Percentiles rank a stretch among this genome's conserved stretches.
These are phyloP conservation scores for Aphidius colemani DNA, from an alignment of 2,888 invertebrate species.

Conservation along the genomic window DNA sequence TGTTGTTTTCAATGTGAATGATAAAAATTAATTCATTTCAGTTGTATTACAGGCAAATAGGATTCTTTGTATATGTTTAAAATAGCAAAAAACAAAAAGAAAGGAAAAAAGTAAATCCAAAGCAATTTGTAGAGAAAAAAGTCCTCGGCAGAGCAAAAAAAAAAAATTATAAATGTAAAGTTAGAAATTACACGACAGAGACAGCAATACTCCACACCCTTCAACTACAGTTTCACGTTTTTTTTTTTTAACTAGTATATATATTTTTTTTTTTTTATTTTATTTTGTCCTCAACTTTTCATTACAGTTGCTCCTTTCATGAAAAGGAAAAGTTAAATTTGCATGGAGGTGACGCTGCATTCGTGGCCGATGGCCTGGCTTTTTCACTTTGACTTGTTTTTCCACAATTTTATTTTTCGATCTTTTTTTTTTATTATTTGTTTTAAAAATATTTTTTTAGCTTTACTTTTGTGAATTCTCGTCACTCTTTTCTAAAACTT, in stretches of 20 bases:
- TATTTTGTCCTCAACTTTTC: slow-evolving; percentile 31
- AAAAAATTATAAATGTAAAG: slow-evolving; percentile 19
- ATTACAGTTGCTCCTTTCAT: slow-evolving; percentile 33
- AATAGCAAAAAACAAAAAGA: too few relatives aligned
- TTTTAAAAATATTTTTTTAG: slow-evolving; percentile 3
- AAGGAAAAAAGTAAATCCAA: too few relatives aligned
- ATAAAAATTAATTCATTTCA: too few relatives aligned
- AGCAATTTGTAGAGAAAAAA: too few relatives aligned
- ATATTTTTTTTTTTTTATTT: neutral
- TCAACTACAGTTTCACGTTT: too few relatives aligned
- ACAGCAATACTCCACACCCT: too few relatives aligned
- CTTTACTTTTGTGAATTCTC: slow-evolving; percentile 3
- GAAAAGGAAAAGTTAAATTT: slow-evolving; percentile 44
- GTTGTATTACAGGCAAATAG: too few relatives aligned
- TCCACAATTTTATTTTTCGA: slow-evolving; percentile 16
- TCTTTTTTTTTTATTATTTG: slow-evolving; percentile 7
- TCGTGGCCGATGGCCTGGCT: slow-evolving; percentile 9
- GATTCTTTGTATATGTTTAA: too few relatives aligned
- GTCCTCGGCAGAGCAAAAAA: neutral
- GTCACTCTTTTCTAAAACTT: neutral
- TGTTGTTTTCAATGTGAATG: too few relatives aligned
- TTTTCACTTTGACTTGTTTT: slow-evolving; percentile 5
- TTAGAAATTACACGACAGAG: too few relatives aligned
- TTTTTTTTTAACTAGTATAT: too few relatives aligned
- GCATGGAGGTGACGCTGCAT: slow-evolving; percentile 31